phyloP scores from a whole-genome alignment of 2,888 invertebrate species.

The Ctena decussata region DNA sequence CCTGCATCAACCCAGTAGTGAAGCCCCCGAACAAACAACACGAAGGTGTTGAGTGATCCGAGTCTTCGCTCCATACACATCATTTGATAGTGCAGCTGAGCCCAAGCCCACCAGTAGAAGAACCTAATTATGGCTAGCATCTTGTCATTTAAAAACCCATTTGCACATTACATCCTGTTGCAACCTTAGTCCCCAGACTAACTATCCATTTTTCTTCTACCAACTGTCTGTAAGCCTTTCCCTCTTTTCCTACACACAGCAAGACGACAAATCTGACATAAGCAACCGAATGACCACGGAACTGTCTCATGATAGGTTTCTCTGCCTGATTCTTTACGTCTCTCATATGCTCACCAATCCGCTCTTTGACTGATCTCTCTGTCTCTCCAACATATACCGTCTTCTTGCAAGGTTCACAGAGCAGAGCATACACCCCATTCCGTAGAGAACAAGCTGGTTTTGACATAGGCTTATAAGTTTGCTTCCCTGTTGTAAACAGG shows the following conservation, averaged over 20 bases:
- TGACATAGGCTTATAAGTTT: no score
- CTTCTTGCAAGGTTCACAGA: background rate
- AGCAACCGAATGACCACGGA: background rate
- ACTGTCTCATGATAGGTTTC: slow-evolving; percentile 9
- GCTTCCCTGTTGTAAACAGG: no score
- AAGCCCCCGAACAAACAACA: no score
- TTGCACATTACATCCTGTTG: no score
- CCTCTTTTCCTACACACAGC: background rate
- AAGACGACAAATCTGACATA: background rate
- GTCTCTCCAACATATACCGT: slow-evolving; percentile 17
- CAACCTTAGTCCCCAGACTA: background rate
- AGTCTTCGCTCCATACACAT: no score
- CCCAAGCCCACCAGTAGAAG: no score
- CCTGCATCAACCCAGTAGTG: no score
- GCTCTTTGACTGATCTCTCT: background rate
- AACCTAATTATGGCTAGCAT: no score
- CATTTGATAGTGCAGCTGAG: no score
- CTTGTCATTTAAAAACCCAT: no score
- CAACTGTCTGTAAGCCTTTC: background rate
- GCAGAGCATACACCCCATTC: slow-evolving; percentile 1
- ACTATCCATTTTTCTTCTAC: background rate
- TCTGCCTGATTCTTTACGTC: slow-evolving; percentile 9
- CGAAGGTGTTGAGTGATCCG: no score
- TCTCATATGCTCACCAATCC: background rate
- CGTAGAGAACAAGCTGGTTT: no score